Percentiles rank a stretch among this genome's conserved stretches.
Evolutionary conservation across 2,888 invertebrate species (phyloP).

Genomic region (Eurytoma californica): DNA sequence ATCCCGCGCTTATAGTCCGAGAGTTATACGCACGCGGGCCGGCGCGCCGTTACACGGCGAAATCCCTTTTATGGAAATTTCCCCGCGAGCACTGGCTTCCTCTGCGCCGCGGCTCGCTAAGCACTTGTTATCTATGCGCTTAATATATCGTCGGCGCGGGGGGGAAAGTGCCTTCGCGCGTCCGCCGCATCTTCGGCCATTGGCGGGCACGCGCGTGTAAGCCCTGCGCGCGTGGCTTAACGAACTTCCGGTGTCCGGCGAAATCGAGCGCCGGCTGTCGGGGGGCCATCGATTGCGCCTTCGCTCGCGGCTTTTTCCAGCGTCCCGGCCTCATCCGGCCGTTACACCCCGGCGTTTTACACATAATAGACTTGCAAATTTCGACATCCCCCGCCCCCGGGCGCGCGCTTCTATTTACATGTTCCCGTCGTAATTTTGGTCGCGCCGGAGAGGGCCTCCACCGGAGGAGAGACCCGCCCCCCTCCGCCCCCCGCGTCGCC

Average conservation of each 20-base stretch:
- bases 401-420: conserved; percentile 32
- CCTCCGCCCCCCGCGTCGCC: too few relatives aligned
- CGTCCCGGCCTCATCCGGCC: background rate
- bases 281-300: background rate
- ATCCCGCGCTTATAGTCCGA: too few relatives aligned
- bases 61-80: conserved; percentile 34
- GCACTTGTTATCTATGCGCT: conserved; percentile 56
- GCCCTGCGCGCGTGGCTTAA: conserved; percentile 35
- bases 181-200: background rate
- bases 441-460: background rate
- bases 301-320: background rate
- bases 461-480: background rate
- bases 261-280: conserved; percentile 32
- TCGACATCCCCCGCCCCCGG: conserved; percentile 3
- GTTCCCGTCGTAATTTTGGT: conserved; percentile 16
- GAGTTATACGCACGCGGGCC: background rate
- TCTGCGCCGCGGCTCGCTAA: conserved; percentile 13
- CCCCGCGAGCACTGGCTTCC: background rate
- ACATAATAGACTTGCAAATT: conserved; percentile 53
- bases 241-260: conserved; percentile 38
- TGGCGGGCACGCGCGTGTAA: background rate
- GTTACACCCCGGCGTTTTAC: conserved; percentile 18
- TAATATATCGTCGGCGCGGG: conserved; percentile 50
- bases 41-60: background rate
- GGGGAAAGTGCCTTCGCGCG: conserved; percentile 12